Evolutionary conservation across 2,113 vertebrate species (phyloP).

Genomic region (Rousettus leschenaultii): DNA sequence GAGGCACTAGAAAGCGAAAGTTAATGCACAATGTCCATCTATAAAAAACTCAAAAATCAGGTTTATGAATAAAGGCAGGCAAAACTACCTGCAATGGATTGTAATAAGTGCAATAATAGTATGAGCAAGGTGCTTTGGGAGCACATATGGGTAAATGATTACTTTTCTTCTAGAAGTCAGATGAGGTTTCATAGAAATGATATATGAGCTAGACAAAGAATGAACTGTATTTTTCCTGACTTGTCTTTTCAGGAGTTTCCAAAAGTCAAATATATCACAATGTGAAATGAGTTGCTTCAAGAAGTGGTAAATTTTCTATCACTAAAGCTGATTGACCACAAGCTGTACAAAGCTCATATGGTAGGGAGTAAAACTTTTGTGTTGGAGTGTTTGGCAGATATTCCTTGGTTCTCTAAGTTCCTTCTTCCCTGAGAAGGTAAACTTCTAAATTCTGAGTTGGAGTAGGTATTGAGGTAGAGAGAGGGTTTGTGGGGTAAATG

Average conservation of each 20-base stretch:
- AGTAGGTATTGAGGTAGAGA: neutral
- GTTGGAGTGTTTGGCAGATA: neutral
- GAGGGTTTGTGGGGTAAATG: neutral
- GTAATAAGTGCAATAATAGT: neutral
- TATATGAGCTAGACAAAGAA: neutral
- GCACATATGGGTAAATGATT: neutral
- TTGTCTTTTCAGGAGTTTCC: constrained; percentile 12
- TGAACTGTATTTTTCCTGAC: neutral
- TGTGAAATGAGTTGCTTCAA: neutral
- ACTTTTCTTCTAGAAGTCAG: neutral
- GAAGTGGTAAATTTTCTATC: neutral
- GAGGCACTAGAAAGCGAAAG: neutral
- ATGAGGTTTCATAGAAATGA: neutral
- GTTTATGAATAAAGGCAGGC: neutral
- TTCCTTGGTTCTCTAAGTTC: neutral
- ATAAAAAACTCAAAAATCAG: neutral
- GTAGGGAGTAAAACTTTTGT: neutral
- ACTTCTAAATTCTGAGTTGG: neutral
- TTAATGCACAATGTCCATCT: neutral
- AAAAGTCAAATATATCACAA: constrained; percentile 28
- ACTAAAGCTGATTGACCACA: neutral
- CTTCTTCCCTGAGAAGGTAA: neutral
- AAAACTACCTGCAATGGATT: neutral
- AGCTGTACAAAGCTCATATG: neutral
- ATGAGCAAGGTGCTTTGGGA: neutral